phyloP scores from a whole-genome alignment of 2,797 vertebrate species.

The Anguilla anguilla region DNA sequence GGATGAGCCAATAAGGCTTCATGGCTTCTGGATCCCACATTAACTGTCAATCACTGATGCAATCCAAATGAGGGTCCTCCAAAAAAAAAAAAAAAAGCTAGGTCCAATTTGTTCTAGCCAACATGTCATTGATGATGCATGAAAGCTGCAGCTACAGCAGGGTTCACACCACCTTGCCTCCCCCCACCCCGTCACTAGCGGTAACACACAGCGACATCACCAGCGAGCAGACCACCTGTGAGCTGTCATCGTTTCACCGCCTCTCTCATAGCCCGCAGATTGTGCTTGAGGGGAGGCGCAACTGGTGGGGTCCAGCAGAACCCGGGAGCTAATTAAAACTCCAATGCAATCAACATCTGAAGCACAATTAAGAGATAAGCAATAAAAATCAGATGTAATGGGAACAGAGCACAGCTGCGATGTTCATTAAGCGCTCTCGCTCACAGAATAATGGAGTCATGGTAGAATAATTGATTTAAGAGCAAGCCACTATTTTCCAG shows the following conservation, averaged over 20 bases:
- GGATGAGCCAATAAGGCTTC: too few species aligned
- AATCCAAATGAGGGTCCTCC: background rate
- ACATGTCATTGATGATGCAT: background rate
- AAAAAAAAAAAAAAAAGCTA: background rate
- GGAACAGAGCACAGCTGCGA: conserved; percentile 62
- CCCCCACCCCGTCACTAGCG: background rate
- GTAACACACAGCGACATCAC: background rate
- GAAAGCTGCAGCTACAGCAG: background rate
- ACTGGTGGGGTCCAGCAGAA: conserved; percentile 55
- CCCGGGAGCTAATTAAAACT: conserved; percentile 59
- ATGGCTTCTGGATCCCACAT: background rate
- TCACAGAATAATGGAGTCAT: conserved; percentile 57
- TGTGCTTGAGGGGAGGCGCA: conserved; percentile 18
- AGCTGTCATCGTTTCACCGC: background rate
- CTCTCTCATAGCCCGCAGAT: background rate
- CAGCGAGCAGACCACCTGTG: background rate
- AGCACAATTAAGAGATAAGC: conserved; percentile 69
- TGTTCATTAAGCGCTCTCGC: conserved; percentile 61
- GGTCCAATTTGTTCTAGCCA: background rate
- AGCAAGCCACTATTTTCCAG: conserved; percentile 55
- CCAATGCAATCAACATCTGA: conserved; percentile 66
- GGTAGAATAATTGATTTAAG: conserved; percentile 56
- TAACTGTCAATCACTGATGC: background rate
- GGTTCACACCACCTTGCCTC: background rate
- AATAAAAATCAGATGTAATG: conserved; percentile 63